These are phyloP conservation scores for Siniperca knerii DNA, from an alignment of 2,113 vertebrate genomes.

Conservation along the genomic window DNA sequence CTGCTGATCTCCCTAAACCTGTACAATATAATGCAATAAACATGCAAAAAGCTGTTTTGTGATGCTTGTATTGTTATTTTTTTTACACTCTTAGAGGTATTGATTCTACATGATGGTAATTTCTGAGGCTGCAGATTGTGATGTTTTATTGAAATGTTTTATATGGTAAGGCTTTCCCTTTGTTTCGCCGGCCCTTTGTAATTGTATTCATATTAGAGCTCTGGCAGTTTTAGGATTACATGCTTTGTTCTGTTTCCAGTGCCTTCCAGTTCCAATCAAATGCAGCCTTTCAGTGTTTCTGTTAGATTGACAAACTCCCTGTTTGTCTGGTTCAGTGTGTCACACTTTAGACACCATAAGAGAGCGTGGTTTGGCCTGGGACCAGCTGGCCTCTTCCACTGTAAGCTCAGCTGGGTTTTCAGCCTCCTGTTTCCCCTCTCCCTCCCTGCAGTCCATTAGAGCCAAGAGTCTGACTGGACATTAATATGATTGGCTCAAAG, in stretches of 20 bases:
- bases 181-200: not conserved
- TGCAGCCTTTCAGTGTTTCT: not conserved
- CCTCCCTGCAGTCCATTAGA: constrained; percentile 22
- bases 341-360: constrained; percentile 10
- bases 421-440: not conserved
- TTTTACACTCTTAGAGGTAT: not conserved
- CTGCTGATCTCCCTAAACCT: not conserved
- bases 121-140: not conserved
- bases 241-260: not conserved
- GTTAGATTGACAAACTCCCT: constrained; percentile 1
- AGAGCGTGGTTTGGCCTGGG: constrained; percentile 36
- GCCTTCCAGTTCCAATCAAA: not conserved
- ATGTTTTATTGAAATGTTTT: not conserved
- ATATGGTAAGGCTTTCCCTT: not conserved
- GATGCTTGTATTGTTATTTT: not conserved
- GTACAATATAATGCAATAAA: not conserved
- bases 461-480: constrained; percentile 43
- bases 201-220: not conserved
- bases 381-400: constrained; percentile 52
- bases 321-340: constrained; percentile 33
- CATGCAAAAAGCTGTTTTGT: not conserved
- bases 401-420: constrained; percentile 55
- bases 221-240: not conserved
- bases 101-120: not conserved
- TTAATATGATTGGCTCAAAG: constrained; percentile 44